Evolutionary conservation across 2,113 vertebrate species (phyloP), one percentile per base, ranked within the genome.

Genomic region (Phodopus roborovskii): DNA sequence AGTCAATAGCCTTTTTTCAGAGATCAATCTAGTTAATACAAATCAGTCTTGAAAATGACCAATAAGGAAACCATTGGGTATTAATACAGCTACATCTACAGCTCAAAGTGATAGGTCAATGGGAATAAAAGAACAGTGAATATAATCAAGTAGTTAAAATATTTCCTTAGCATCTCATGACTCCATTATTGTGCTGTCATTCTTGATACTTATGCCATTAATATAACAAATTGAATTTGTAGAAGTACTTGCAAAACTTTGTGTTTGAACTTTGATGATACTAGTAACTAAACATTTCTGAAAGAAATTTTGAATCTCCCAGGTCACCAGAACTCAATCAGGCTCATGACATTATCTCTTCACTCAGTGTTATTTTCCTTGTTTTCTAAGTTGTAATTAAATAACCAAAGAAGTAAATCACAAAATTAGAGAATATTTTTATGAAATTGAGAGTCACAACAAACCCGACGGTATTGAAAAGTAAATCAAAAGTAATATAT

Each of bases 1-100:
- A 97, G 93, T 96, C 91, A 98, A 95, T 19, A 87, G 88, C 12
- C 2, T 95, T 94, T 97, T 97, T 98, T 71, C 87, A 97, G 77
- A 97, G 83, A 95, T 88, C 95, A 97, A 91, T 86, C 79, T 97
- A 95, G 92, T 97, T 97, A 91, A 92, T 82, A 91, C 78, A 96
- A 90, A 83, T 74, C 16, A 66, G 28, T 73, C 11, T 88, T 79
- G 30, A 92, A 92, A 88, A 81, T 74, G 28, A 62, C 20, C 7
- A 39, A 91, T 70, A 42, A 83, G 13, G 60, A 90, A 30, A 88
- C 53, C 74, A 73, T 26, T 91, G 33, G 13, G 3, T 77, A 91
- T 66, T 58, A 90, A 50, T 56, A 48, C 7, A 28, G 81, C 24
- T 74, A 68, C 3, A 20, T 30, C 3, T 90, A 50, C 0, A 66